Evolutionary conservation across 2,797 vertebrate genomes (phyloP).

Genomic region (Ptychadena robeensis): DNA sequence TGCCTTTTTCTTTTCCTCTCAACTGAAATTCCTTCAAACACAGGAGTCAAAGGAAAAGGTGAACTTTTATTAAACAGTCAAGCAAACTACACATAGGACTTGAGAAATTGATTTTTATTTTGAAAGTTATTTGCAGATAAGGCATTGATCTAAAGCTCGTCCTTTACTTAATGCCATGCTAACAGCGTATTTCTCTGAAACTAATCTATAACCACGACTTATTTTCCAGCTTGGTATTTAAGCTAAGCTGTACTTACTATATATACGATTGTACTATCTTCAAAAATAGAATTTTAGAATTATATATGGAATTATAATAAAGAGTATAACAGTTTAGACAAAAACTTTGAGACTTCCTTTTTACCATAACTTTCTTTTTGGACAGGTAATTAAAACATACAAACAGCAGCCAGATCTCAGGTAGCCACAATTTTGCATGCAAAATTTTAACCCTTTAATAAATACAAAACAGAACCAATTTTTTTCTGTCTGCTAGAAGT

Average conservation of each 20-base stretch:
- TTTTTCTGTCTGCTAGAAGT: too few relatives aligned
- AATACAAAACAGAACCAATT: too few relatives aligned
- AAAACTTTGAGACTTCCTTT: too few relatives aligned
- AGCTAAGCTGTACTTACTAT: neutral
- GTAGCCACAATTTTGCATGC: too few relatives aligned
- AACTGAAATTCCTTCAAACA: conserved; percentile 3
- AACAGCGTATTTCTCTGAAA: neutral
- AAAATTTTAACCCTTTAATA: too few relatives aligned
- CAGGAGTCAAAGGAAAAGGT: conserved; percentile 5
- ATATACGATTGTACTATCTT: neutral
- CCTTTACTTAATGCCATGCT: conserved; percentile 8
- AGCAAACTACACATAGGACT: neutral
- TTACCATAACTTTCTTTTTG: too few relatives aligned
- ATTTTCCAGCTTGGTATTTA: neutral
- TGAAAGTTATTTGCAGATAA: conserved; percentile 12
- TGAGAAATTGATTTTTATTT: conserved; percentile 6
- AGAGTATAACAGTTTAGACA: neutral
- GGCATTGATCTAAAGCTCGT: conserved; percentile 1
- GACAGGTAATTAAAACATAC: too few relatives aligned
- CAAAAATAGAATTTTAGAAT: too few relatives aligned
- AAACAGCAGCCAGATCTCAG: too few relatives aligned
- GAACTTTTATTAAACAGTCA: conserved; percentile 5
- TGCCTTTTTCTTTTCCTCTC: neutral
- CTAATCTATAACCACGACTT: neutral
- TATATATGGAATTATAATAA: neutral